phyloP scores from a whole-genome alignment of 2,797 vertebrate genomes.

The Acomys russatus region DNA sequence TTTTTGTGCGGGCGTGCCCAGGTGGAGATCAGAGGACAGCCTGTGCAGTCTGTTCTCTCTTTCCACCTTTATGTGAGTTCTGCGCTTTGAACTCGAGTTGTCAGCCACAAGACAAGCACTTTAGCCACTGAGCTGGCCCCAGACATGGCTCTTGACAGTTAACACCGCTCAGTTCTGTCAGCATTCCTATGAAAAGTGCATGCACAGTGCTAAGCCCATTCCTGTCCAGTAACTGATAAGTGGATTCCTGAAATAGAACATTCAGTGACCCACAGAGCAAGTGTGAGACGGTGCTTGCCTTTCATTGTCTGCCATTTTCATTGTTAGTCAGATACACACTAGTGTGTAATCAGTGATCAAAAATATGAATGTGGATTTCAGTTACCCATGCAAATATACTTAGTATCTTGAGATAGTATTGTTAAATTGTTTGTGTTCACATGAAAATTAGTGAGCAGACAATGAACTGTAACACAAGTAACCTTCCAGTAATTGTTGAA shows the following conservation, averaged over 20 bases:
- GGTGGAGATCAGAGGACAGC: neutral
- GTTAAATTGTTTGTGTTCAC: constrained; percentile 51
- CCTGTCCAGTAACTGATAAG: constrained; percentile 15
- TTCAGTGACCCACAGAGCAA: neutral
- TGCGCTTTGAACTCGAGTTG: neutral
- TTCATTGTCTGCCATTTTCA: neutral
- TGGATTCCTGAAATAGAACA: neutral
- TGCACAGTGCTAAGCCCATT: constrained; percentile 20
- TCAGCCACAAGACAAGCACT: neutral
- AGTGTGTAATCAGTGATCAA: neutral
- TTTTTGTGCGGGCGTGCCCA: neutral
- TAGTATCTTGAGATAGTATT: neutral
- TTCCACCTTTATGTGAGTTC: neutral
- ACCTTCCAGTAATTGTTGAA: constrained; percentile 51
- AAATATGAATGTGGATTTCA: constrained; percentile 17
- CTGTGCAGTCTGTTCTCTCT: neutral
- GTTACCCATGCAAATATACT: neutral
- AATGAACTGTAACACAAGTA: neutral
- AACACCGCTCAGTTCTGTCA: constrained; percentile 6
- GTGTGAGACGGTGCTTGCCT: neutral
- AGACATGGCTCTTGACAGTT: constrained; percentile 47
- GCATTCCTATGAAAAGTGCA: neutral
- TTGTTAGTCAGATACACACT: neutral
- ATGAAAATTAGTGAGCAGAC: constrained; percentile 49
- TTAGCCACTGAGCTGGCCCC: neutral